Base-by-base conservation (phyloP, 2,113 vertebrate species). In the Coreoperca whiteheadi region DNA sequence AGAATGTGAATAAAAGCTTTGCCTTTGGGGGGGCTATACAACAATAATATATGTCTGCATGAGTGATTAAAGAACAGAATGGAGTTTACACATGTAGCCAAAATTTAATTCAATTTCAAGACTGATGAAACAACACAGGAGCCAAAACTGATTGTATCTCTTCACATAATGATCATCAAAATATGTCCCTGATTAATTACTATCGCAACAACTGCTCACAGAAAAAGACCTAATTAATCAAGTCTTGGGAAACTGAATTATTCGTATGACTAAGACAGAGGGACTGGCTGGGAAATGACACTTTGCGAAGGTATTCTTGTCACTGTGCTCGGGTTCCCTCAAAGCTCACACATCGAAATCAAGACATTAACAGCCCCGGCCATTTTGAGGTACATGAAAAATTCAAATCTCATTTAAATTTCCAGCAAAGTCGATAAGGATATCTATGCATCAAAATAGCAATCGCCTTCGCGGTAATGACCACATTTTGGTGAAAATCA, bases 361-460 rank as follows among this genome's bases (percentile, higher is more conserved):
- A 59, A 72, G 74, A 84, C 88, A 84, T 91, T 92, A 94, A 82
- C 82, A 72, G 80, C 57, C 25, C 60, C 32, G 37, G 84, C 83
- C 87, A 90, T 94, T 93, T 87, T 78, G 90, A 92, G 89, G 79
- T 85, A 77, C 93, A 94, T 92, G 89, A 95, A 95, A 93, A 94
- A 93, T 94, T 90, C 72, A 91, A 56, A 94, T 86, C 92, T 94
- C 90, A 94, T 95, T 94, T 93, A 85, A 87, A 92, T 92, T 89
- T 74, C 60, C 80, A 57, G 76, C 71, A 74, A 32, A 87, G 83
- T 85, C 30, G 82, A 91, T 89, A 89, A 89, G 86, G 90, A 86
- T 70, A 91, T 90, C 91, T 87, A 93, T 93, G 90, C 82, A 88
- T 93, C 90, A 91, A 92, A 90, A 88, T 82, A 90, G 88, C 82